These are phyloP conservation scores for Rhagium mordax DNA, from an alignment of 2,888 invertebrate species.

Conservation along the genomic window DNA sequence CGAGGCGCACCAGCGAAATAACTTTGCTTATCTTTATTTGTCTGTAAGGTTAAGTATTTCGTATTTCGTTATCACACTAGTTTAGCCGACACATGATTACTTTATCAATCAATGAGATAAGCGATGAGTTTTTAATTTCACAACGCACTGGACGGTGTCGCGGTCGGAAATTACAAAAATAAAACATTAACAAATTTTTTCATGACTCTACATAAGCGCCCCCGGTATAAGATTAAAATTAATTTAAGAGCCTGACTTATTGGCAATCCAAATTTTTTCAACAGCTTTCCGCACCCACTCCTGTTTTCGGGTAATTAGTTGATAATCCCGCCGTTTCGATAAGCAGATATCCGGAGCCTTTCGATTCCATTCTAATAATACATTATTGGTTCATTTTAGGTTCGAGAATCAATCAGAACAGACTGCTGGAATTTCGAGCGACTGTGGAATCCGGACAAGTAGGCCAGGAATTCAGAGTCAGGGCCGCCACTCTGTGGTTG, in stretches of 20 bases:
- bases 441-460: constrained; percentile 73
- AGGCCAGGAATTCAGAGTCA: constrained; percentile 79
- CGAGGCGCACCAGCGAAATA: background rate
- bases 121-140: too few relatives aligned
- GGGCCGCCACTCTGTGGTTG: constrained; percentile 86
- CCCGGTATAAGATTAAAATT: too few relatives aligned
- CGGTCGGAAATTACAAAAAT: too few relatives aligned
- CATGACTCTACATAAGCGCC: too few relatives aligned
- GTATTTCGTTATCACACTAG: background rate
- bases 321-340: background rate
- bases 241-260: too few relatives aligned
- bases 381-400: constrained; percentile 74
- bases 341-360: background rate
- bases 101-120: too few relatives aligned
- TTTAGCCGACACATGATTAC: background rate
- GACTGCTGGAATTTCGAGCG: constrained; percentile 88
- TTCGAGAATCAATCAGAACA: constrained; percentile 86
- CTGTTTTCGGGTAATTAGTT: too few relatives aligned
- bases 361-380: background rate
- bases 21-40: background rate
- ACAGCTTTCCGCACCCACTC: too few relatives aligned
- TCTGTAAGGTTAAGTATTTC: background rate
- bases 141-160: too few relatives aligned
- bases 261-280: too few relatives aligned
- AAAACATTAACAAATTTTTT: too few relatives aligned